Conservation (phyloP, 2,797 vertebrate species). For the Sarcophilus harrisii region DNA sequence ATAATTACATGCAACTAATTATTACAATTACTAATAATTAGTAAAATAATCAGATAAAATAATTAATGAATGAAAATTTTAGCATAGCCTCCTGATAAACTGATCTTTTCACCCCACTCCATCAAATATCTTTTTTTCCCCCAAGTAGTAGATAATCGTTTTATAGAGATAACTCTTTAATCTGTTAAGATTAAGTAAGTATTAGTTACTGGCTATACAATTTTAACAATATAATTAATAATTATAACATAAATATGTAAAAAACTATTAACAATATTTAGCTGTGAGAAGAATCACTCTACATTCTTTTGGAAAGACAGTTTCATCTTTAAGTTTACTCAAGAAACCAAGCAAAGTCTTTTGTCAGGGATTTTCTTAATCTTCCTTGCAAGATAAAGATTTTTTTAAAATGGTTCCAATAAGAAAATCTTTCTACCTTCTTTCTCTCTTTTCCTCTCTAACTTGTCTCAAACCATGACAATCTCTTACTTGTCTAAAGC, state of each 20-base stretch:
- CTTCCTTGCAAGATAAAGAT: background rate
- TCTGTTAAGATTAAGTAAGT: background rate
- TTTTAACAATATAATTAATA: background rate
- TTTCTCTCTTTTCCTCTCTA: background rate
- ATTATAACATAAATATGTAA: background rate
- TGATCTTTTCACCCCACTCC: background rate
- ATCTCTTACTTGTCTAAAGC: background rate
- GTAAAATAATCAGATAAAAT: too few species aligned
- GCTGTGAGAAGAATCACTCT: background rate
- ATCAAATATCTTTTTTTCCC: background rate
- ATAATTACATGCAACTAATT: too few species aligned
- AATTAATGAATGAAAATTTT: background rate
- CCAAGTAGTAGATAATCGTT: background rate
- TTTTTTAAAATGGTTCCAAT: background rate
- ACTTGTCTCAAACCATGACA: background rate
- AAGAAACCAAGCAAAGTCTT: background rate
- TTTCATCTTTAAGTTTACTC: background rate
- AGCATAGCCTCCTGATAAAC: background rate
- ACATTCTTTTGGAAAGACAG: background rate
- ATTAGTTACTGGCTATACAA: background rate
- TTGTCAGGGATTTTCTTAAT: background rate
- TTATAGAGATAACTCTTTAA: background rate
- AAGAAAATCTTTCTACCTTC: background rate
- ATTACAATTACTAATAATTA: too few species aligned
- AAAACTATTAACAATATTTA: background rate